Conservation (phyloP, 2,797 vertebrate species). For the Falco cherrug region DNA sequence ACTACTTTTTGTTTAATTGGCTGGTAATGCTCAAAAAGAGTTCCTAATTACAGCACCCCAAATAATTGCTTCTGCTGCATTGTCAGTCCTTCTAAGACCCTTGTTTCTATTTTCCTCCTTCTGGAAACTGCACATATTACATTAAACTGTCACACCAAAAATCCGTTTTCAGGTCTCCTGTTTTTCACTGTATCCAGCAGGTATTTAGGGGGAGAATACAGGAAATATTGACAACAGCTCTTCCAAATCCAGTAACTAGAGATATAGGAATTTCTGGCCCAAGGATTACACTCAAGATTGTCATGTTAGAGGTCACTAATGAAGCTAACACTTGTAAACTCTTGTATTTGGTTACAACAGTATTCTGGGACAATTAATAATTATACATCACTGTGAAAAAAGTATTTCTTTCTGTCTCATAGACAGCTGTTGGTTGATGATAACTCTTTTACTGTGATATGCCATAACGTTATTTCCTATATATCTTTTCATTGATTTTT, state of each 20-base stretch:
- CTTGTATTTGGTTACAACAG: not conserved
- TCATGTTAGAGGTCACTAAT: not conserved
- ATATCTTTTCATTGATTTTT: not conserved
- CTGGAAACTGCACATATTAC: not conserved
- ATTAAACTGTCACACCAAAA: not conserved
- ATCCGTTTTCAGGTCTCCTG: not conserved
- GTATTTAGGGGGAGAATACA: not conserved
- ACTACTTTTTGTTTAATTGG: not conserved
- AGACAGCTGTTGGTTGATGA: not conserved
- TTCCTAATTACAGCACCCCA: not conserved
- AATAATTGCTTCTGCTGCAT: not conserved
- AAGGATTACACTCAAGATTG: not conserved
- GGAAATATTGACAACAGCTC: not conserved
- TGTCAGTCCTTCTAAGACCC: not conserved
- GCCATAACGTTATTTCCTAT: not conserved
- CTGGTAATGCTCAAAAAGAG: not conserved
- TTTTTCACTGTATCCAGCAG: not conserved
- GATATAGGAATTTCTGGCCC: not conserved
- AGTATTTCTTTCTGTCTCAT: rapidly evolving
- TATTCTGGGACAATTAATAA: not conserved
- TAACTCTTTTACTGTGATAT: not conserved
- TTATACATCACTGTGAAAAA: not conserved
- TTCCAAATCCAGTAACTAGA: not conserved
- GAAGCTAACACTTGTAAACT: not conserved
- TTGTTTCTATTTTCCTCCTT: not conserved